Conservation (phyloP, 2,888 invertebrate genomes). For the Dione juno region DNA sequence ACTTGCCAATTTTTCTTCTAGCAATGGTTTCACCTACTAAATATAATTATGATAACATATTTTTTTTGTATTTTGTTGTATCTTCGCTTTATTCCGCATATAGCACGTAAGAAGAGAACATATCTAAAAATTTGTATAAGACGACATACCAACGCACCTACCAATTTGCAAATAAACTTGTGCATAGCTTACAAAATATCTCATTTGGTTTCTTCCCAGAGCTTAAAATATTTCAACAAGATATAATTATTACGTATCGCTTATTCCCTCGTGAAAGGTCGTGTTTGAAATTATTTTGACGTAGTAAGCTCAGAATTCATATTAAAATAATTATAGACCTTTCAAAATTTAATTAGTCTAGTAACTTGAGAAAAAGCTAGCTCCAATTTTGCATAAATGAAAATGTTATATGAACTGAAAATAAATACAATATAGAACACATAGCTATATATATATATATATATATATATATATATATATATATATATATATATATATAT, state of each 20-base stretch:
- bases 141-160: conserved; percentile 11
- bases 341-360: conserved; percentile 5
- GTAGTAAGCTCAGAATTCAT: conserved; percentile 31
- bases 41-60: too few species aligned
- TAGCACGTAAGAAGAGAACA: too few species aligned
- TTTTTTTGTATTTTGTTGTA: too few species aligned
- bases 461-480: too few species aligned
- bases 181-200: conserved; percentile 31
- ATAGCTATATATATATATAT: too few species aligned
- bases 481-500: too few species aligned
- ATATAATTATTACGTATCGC: conserved; percentile 45
- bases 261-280: conserved; percentile 32
- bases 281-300: conserved; percentile 37
- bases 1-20: not conserved
- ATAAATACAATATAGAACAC: not conserved
- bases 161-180: conserved; percentile 28
- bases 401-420: not conserved
- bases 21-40: not conserved
- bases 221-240: conserved; percentile 35
- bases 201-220: conserved; percentile 33
- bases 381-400: not conserved
- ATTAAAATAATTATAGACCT: conserved; percentile 16
- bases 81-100: too few species aligned
- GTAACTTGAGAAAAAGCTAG: not conserved
- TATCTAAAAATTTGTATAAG: conserved; percentile 12